A percentile compares a stretch with the other conserved stretches of the same genome.
Conservation (phyloP, 2,797 vertebrate species). For the Masticophis lateralis region DNA sequence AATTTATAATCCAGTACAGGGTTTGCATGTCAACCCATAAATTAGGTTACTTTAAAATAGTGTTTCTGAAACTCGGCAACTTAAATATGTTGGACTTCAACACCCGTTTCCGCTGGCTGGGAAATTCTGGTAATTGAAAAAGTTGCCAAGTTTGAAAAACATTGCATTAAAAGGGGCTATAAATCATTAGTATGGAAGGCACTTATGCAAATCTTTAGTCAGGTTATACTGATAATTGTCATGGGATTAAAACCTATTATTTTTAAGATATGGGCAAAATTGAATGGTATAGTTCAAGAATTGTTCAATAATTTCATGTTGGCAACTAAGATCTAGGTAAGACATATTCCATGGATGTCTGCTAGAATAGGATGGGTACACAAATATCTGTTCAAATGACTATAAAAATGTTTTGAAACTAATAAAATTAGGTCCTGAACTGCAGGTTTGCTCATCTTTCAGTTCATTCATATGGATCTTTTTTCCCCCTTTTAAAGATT, state of each 20-base stretch:
- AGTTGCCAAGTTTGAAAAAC: not conserved
- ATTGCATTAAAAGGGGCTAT: not conserved
- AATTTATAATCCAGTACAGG: not conserved
- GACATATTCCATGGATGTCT: not conserved
- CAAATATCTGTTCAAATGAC: not conserved
- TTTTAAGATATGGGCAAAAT: not conserved
- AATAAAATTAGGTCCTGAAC: not conserved
- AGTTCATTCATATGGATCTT: not conserved
- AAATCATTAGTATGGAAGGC: not conserved
- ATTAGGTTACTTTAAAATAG: not conserved
- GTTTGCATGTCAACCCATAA: not conserved
- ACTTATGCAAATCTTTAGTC: not conserved
- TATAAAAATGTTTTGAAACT: not conserved
- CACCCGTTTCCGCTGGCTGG: not conserved
- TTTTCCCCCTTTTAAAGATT: not conserved
- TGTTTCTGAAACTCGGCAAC: not conserved
- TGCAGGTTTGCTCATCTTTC: not conserved
- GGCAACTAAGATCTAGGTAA: not conserved
- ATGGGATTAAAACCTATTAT: not conserved
- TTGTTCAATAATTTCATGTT: not conserved
- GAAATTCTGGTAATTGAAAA: not conserved
- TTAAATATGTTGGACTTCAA: not conserved
- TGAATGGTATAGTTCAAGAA: not conserved
- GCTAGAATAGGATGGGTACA: not conserved
- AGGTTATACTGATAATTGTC: not conserved